A percentile compares a stretch with the other conserved stretches of the same genome.
Evolutionary conservation across 2,888 invertebrate species (phyloP).

Genomic region (Eilema griseolum): DNA sequence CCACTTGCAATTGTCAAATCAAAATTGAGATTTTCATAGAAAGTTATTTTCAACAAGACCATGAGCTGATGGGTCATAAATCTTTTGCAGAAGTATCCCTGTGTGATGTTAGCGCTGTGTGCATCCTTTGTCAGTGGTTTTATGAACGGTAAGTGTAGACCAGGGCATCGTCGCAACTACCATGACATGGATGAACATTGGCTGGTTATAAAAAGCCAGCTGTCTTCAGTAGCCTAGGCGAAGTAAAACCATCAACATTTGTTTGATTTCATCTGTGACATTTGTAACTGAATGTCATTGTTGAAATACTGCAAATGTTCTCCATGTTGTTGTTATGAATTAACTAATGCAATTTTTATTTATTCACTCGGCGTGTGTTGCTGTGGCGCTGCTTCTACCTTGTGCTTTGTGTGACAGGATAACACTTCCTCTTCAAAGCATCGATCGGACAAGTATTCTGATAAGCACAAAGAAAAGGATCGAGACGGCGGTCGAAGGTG

Average conservation of each 20-base stretch:
- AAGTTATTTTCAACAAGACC: slow-evolving; percentile 73
- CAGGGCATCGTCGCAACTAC: slow-evolving; percentile 76
- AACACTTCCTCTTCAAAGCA: slow-evolving; percentile 86
- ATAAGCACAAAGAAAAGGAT: slow-evolving; percentile 84
- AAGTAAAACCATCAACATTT: slow-evolving; percentile 70
- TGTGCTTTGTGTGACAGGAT: slow-evolving; percentile 88
- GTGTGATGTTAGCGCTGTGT: slow-evolving; percentile 90
- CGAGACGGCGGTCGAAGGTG: slow-evolving; percentile 77
- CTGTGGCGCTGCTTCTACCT: slow-evolving; percentile 88
- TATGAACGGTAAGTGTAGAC: slow-evolving; percentile 90
- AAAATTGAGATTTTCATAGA: slow-evolving; percentile 57
- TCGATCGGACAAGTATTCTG: slow-evolving; percentile 85
- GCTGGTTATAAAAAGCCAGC: slow-evolving; percentile 63
- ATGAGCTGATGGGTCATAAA: slow-evolving; percentile 90
- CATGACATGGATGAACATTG: slow-evolving; percentile 70
- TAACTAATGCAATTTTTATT: slow-evolving; percentile 85
- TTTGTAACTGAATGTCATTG: slow-evolving; percentile 54
- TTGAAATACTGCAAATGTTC: slow-evolving; percentile 73
- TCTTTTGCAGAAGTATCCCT: slow-evolving; percentile 93
- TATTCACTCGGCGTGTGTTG: slow-evolving; percentile 87
- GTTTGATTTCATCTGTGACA: slow-evolving; percentile 71
- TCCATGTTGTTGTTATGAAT: slow-evolving; percentile 70
- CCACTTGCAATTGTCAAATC: slow-evolving; percentile 34
- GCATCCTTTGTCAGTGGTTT: slow-evolving; percentile 88
- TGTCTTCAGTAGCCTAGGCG: slow-evolving; percentile 73